Evolutionary conservation across 2,888 invertebrate species (phyloP), one percentile per base, ranked within the genome.

Genomic region (Melanostoma scalare): DNA sequence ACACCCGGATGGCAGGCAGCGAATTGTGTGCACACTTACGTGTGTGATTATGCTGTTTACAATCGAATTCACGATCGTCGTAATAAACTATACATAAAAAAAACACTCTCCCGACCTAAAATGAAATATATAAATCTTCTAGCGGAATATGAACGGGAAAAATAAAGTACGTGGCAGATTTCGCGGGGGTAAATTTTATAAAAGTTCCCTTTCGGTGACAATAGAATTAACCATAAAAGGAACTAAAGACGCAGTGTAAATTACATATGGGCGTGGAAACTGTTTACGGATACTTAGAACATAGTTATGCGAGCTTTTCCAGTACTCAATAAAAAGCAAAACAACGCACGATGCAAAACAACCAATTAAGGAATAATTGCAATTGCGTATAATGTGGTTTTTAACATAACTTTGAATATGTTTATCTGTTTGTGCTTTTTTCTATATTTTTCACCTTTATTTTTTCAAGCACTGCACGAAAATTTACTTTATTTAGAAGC

Each of bases 211-310:
- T 76, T 20, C 68, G 56, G 75, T 68, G 75, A 68, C 75, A 76
- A 60, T 67, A 76, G 68, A 76, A 68, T 76, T 79, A 74, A 69
- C 79, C 63, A 79, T 79, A 74, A 79, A 74, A 74, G 74, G 79
- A 79, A 74, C 63, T 74, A 69, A 74, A 74, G 79, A 74, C 79
- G 79, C 79, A 79, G 79, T 63, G 78, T 73, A 61, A 74, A 74
- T 69, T 68, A 60, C 36, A 79, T 75, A 56, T 80, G 80, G 80
- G 80, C 80, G 80, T 80, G 80, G 80, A 75, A 74, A 68, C 50
- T 69, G 74, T 80, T 74, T 80, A 56, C 56, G 38, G 10, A 38
- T 38, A 38, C 56, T 55, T 55, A 20, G 2, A 38, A 56, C 20
- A 53, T 10, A 55, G 55, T 55, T 55, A 36, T 55, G 55, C 38